phyloP scores from a whole-genome alignment of 2,888 invertebrate species.

The Patella pellucida region DNA sequence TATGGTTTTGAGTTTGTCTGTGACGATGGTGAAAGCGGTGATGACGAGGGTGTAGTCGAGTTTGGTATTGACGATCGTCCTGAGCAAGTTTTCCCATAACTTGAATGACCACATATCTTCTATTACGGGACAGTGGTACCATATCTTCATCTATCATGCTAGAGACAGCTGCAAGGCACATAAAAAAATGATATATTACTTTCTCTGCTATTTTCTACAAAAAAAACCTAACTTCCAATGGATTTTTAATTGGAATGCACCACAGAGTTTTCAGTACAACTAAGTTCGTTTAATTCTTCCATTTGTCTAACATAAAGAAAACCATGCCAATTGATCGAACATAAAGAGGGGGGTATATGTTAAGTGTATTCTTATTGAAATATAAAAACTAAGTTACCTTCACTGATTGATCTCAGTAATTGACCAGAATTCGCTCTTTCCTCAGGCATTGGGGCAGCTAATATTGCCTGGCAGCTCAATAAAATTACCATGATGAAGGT shows the following conservation, averaged over 20 bases:
- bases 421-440: not conserved
- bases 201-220: too few species aligned
- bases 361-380: not conserved
- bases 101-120: not conserved
- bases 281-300: too few species aligned
- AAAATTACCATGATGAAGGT: not conserved
- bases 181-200: too few species aligned
- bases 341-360: not conserved
- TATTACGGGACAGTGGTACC: not conserved
- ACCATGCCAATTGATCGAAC: not conserved
- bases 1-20: not conserved
- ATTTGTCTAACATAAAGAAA: not conserved
- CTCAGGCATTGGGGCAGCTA: not conserved
- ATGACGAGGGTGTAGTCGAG: not conserved
- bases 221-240: too few species aligned
- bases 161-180: not conserved
- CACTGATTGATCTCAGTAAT: not conserved
- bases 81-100: conserved; percentile 2
- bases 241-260: too few species aligned
- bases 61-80: not conserved
- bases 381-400: not conserved
- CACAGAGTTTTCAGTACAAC: too few species aligned
- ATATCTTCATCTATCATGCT: not conserved
- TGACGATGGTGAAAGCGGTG: not conserved
- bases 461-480: not conserved